Evolutionary conservation across 2,888 invertebrate species (phyloP).

Genomic region (Torymus aiolomorphi): DNA sequence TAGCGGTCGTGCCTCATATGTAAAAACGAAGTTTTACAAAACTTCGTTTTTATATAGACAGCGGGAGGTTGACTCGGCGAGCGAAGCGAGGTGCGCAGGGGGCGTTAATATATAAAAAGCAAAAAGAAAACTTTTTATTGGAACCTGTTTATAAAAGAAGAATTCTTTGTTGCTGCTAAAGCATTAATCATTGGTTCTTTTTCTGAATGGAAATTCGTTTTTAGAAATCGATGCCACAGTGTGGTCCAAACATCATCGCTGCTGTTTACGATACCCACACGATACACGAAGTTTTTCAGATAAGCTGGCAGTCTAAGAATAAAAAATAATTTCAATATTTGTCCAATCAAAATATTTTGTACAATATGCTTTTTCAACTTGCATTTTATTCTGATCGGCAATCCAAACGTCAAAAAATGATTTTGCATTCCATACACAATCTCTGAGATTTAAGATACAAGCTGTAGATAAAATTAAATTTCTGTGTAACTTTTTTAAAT

Average conservation of each 20-base stretch:
- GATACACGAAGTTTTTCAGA: conserved; percentile 84
- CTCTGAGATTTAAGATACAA: conserved; percentile 61
- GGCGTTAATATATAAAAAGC: not conserved
- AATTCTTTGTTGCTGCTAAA: conserved; percentile 82
- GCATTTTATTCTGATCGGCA: conserved; percentile 51
- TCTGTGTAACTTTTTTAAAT: conserved; percentile 61
- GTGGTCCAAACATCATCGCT: conserved; percentile 80
- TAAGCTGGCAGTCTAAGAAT: conserved; percentile 72
- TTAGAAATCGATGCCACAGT: conserved; percentile 80
- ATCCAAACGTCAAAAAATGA: conserved; percentile 65
- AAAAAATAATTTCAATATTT: too few relatives aligned
- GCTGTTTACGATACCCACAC: conserved; percentile 82
- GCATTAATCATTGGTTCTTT: conserved; percentile 81
- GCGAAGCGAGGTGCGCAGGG: too few relatives aligned
- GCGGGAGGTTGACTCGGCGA: too few relatives aligned
- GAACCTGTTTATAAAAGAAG: conserved; percentile 78
- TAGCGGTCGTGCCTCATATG: too few relatives aligned
- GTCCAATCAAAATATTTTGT: not conserved
- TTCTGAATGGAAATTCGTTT: conserved; percentile 82
- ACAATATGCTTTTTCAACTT: conserved; percentile 22
- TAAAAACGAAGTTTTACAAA: too few relatives aligned
- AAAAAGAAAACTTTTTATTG: conserved; percentile 39
- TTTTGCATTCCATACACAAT: conserved; percentile 62
- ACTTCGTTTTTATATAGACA: too few relatives aligned
- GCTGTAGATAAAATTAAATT: conserved; percentile 63